Percentiles rank a stretch among this genome's conserved stretches.
phyloP scores from a whole-genome alignment of 2,113 vertebrate species.

The Phylloscopus whistleri region DNA sequence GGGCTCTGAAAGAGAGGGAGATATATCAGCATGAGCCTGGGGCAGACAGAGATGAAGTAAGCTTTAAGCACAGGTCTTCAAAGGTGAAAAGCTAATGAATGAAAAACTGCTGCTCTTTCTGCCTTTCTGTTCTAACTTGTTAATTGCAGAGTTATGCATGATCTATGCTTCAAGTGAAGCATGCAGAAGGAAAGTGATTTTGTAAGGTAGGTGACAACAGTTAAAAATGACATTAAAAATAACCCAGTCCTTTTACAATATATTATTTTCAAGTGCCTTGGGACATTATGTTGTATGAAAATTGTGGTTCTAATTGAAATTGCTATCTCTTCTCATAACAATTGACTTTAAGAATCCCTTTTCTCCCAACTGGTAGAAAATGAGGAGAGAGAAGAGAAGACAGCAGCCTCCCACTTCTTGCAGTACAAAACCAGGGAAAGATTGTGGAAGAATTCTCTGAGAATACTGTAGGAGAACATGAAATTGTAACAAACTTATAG shows the following conservation, averaged over 20 bases:
- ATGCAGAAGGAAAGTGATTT: neutral
- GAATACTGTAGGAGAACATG: neutral
- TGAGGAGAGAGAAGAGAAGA: neutral
- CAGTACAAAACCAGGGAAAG: neutral
- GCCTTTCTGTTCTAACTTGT: neutral
- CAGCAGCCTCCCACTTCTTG: neutral
- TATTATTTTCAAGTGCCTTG: constrained; percentile 22
- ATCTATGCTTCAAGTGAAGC: constrained; percentile 1
- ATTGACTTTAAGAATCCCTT: neutral
- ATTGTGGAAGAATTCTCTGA: neutral
- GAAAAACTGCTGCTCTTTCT: constrained; percentile 12
- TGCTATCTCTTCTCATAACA: neutral
- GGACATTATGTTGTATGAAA: neutral
- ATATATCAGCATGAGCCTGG: neutral
- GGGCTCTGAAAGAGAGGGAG: neutral
- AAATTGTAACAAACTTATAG: neutral
- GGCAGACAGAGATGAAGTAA: constrained; percentile 32
- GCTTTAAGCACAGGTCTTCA: neutral
- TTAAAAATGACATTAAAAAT: constrained; percentile 31
- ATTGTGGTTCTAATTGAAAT: constrained; percentile 29
- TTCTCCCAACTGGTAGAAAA: neutral
- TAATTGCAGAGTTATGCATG: constrained; percentile 33
- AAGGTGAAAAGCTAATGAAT: constrained; percentile 29
- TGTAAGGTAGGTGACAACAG: neutral
- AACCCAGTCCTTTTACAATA: neutral